phyloP scores from a whole-genome alignment of 2,888 invertebrate species.

The Callyntrura guangdongensis region DNA sequence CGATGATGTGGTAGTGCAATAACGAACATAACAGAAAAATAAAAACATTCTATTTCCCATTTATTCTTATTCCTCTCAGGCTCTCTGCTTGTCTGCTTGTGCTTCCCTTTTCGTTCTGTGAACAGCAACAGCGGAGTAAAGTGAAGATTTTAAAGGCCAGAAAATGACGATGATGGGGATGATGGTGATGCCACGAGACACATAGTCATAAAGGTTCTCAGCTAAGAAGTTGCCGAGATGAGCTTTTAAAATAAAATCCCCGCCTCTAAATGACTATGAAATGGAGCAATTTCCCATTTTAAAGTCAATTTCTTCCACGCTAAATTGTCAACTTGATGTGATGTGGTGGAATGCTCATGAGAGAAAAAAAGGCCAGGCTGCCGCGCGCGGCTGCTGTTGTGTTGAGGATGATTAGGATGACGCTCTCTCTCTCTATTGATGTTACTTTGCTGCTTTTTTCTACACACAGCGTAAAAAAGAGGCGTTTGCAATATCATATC shows the following conservation, averaged over 20 bases:
- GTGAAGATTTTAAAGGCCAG: not conserved
- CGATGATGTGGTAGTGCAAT: constrained; percentile 24
- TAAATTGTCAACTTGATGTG: constrained; percentile 76
- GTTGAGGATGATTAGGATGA: constrained; percentile 15
- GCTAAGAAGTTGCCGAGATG: constrained; percentile 48
- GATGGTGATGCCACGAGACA: constrained; percentile 56
- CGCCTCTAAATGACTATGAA: constrained; percentile 77
- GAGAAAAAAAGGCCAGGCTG: not conserved
- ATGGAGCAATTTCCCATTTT: constrained; percentile 78
- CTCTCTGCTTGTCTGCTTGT: too few species aligned
- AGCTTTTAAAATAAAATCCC: constrained; percentile 67
- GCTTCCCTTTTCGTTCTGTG: constrained; percentile 6
- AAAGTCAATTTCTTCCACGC: constrained; percentile 77
- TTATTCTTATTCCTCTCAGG: not conserved
- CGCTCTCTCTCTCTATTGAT: not conserved
- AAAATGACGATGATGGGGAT: not conserved
- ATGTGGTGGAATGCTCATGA: constrained; percentile 59
- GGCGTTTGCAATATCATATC: constrained; percentile 56
- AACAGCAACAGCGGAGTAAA: not conserved
- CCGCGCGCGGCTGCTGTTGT: not conserved
- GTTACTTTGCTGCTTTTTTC: constrained; percentile 8
- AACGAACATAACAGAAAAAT: constrained; percentile 58
- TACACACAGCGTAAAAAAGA: constrained; percentile 67
- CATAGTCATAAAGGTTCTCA: constrained; percentile 37
- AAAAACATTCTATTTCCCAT: constrained; percentile 43